Base-by-base conservation (phyloP, 2,113 vertebrate species). In the Rhabdornis inornatus region DNA sequence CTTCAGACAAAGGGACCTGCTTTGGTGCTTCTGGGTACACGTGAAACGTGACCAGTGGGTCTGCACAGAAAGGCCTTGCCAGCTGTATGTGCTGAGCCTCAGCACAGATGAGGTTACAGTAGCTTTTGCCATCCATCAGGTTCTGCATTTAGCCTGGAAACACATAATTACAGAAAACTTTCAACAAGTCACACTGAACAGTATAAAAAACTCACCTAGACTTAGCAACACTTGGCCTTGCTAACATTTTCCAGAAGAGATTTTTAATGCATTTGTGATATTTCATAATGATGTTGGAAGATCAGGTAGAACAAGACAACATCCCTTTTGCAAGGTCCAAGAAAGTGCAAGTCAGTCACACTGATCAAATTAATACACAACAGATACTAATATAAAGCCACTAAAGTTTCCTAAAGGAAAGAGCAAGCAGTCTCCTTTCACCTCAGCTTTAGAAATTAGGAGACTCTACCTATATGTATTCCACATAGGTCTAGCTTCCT, bases 111-210 rank as follows among this genome's bases (percentile, higher is more conserved):
- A 95, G 76, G 87, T 93, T 94, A 60, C 77, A 66, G 90, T 71
- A 97, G 92, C 83, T 95, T 83, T 91, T 95, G 35, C 75, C 85
- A 72, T 98, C 96, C 97, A 97, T 95, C 44, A 45, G 65, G 61
- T 91, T 93, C 96, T 94, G 87, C 95, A 42, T 92, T 87, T 94
- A 87, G 90, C 92, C 98, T 98, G 85, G 45, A 98, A 97, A 97
- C 17, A 74, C 24, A 96, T 6, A 89, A 92, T 69, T 63, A 87
- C 28, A 50, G 21, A 69, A 83, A 7, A 87, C 53, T 79, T 96
- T 72, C 71, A 68, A 39, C 35, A 75, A 80, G 27, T 90, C 53
- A 28, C 28, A 44, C 21, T 18, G 13, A 86, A 33, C 55, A n/a
- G 33, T 2, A 66, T 27, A 4, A 68, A 83, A 65, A 69, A 35